These are phyloP conservation scores for Lepus americanus DNA, from an alignment of 2,113 vertebrate genomes.

Conservation along the genomic window DNA sequence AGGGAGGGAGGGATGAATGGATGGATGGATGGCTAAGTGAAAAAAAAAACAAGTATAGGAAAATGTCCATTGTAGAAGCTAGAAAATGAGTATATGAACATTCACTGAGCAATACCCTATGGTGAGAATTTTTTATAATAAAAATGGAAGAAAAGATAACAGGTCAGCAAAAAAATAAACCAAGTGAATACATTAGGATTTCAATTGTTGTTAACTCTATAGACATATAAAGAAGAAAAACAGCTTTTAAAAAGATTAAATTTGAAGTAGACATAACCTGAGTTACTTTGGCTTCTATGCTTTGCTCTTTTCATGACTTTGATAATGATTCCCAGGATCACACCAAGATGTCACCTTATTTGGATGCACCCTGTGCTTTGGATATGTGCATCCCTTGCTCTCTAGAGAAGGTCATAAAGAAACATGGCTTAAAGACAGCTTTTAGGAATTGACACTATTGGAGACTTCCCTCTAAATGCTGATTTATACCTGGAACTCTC, in stretches of 20 bases:
- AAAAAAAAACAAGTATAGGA: neutral
- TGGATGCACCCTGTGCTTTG: neutral
- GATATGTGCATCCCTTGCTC: neutral
- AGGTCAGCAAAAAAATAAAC: slow-evolving; percentile 10
- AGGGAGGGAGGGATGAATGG: neutral
- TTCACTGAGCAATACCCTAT: neutral
- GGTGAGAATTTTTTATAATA: slow-evolving; percentile 16
- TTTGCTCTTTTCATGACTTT: neutral
- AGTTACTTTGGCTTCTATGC: slow-evolving; percentile 1
- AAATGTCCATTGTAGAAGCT: neutral
- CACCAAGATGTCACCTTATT: neutral
- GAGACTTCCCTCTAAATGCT: neutral
- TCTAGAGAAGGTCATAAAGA: neutral
- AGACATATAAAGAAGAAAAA: neutral
- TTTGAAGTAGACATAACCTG: neutral
- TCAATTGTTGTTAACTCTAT: slow-evolving; percentile 21
- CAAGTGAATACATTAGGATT: neutral
- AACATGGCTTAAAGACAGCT: neutral
- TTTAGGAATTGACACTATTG: neutral
- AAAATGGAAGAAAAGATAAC: neutral
- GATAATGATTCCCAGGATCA: neutral
- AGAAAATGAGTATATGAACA: neutral
- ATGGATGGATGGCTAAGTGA: neutral
- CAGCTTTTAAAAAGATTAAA: neutral
- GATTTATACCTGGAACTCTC: neutral